Evolutionary conservation across 2,797 vertebrate species (phyloP).

Genomic region (Hypotaenidia okinawae): DNA sequence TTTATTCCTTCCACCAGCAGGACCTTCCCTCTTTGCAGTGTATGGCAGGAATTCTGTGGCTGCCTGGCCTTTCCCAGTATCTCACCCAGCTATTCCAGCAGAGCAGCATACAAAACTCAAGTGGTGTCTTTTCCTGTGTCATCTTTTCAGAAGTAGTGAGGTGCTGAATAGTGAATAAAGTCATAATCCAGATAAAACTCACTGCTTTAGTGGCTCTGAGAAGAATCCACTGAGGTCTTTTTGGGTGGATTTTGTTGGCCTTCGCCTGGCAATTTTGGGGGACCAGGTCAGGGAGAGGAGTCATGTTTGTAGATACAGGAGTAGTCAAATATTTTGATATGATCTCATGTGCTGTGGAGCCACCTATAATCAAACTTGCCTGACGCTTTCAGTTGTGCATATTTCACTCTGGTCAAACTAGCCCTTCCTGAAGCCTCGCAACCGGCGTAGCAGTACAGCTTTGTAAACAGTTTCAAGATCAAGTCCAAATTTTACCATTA

Average conservation of each 20-base stretch:
- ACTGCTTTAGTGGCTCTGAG: neutral
- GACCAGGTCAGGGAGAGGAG: neutral
- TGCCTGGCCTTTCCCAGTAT: neutral
- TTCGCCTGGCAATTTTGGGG: neutral
- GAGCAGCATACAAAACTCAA: neutral
- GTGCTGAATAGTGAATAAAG: neutral
- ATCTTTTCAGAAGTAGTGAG: neutral
- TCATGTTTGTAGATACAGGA: neutral
- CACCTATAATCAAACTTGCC: neutral
- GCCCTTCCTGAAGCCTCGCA: neutral
- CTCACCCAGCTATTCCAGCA: fast-evolving
- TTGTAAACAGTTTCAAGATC: neutral
- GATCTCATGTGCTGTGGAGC: neutral
- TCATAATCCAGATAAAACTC: neutral
- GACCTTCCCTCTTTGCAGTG: neutral
- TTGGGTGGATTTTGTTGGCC: neutral
- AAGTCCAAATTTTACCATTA: neutral
- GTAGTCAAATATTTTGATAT: neutral
- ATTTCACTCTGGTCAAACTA: neutral
- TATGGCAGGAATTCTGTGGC: neutral
- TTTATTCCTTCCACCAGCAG: neutral
- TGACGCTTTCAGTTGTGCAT: neutral
- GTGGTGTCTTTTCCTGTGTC: neutral
- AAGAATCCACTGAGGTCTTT: neutral
- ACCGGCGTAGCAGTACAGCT: neutral